Percentiles rank a stretch among this genome's conserved stretches.
phyloP scores from a whole-genome alignment of 2,113 vertebrate species.

The Gymnogyps californianus region DNA sequence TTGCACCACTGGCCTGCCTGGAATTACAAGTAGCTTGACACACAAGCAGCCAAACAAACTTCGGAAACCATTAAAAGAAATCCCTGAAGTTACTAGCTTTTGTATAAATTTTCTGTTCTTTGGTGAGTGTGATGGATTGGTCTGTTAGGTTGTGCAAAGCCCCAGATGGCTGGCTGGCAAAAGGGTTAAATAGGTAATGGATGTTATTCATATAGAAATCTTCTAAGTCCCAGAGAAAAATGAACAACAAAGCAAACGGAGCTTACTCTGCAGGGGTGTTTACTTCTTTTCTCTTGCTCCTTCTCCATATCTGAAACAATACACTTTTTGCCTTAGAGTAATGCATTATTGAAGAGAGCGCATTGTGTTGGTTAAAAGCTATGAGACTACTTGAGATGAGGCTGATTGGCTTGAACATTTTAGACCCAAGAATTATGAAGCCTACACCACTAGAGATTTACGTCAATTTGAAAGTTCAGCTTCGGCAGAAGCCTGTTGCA shows the following conservation, averaged over 20 bases:
- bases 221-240: neutral
- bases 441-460: neutral
- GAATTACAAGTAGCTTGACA: neutral
- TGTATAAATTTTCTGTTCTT: neutral
- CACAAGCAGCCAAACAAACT: neutral
- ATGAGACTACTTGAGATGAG: neutral
- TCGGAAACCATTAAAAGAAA: neutral
- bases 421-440: neutral
- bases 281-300: neutral
- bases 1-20: neutral
- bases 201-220: neutral
- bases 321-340: neutral
- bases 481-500: neutral
- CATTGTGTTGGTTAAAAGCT: neutral
- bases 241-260: neutral
- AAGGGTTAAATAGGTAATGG: neutral
- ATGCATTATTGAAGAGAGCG: neutral
- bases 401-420: neutral
- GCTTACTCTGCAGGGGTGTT: neutral
- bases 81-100: neutral
- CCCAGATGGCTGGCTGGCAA: neutral
- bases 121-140: neutral
- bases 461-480: neutral
- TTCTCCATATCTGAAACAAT: neutral
- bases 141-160: neutral